Conservation (phyloP, 1,140 invertebrate genomes). For the Drosophila yakuba region DNA sequence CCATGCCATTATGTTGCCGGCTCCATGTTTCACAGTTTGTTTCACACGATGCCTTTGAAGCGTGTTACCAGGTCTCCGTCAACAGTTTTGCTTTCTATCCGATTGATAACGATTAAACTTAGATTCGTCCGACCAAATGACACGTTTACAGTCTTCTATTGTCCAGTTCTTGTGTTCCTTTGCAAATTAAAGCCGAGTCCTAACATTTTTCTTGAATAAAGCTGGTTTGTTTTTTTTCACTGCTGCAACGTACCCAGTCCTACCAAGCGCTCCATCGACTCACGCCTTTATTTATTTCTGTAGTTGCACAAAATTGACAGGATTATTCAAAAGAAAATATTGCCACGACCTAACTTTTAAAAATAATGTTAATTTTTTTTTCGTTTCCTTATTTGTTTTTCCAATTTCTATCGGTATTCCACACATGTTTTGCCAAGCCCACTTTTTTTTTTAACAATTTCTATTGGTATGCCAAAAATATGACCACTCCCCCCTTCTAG, state of each 20-base stretch:
- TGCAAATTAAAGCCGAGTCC: not conserved
- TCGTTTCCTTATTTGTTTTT: too few relatives aligned
- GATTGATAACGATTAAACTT: not conserved
- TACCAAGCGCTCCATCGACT: not conserved
- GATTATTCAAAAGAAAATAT: too few relatives aligned
- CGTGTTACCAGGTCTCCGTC: not conserved
- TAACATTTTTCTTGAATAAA: not conserved
- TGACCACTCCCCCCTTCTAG: too few relatives aligned
- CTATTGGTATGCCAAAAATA: too few relatives aligned
- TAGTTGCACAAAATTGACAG: not conserved
- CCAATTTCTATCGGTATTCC: too few relatives aligned
- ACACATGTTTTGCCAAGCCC: too few relatives aligned
- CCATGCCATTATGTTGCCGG: not conserved
- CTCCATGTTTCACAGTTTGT: not conserved
- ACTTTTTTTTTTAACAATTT: too few relatives aligned
- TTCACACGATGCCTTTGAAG: not conserved
- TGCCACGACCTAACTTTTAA: too few relatives aligned
- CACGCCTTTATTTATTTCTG: not conserved
- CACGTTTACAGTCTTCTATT: not conserved
- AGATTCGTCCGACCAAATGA: not conserved
- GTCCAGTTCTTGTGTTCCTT: not conserved
- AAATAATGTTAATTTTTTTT: too few relatives aligned
- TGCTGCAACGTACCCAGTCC: not conserved
- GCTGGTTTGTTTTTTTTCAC: not conserved
- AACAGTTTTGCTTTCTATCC: not conserved